Evolutionary conservation across 2,888 invertebrate genomes (phyloP).

Genomic region (Caenorhabditis becei): DNA sequence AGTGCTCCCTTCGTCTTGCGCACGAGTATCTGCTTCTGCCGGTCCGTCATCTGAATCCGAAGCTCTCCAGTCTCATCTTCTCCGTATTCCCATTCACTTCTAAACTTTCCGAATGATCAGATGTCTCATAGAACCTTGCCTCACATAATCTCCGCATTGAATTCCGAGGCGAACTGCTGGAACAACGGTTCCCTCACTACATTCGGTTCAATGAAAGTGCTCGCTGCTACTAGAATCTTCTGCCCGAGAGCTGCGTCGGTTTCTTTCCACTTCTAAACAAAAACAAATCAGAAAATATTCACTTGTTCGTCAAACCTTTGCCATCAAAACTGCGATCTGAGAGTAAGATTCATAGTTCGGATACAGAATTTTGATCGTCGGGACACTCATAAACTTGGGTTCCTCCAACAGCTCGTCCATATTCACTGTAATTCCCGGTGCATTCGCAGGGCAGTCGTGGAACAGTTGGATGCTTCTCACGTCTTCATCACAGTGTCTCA

Average conservation of each 20-base stretch:
- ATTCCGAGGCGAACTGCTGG: background rate
- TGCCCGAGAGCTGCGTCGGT: background rate
- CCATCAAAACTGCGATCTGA: background rate
- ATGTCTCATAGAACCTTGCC: background rate
- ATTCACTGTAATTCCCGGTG: background rate
- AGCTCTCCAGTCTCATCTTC: background rate
- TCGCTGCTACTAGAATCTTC: background rate
- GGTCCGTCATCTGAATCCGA: background rate
- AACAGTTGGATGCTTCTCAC: background rate
- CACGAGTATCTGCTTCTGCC: background rate
- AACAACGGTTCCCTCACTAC: background rate
- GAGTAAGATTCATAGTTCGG: background rate
- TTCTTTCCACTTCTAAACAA: background rate
- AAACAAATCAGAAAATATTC: too few relatives aligned
- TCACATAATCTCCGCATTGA: background rate
- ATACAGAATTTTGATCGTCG: background rate
- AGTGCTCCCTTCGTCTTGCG: background rate
- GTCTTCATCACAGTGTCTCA: background rate
- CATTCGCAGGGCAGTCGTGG: background rate
- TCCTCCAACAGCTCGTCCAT: background rate
- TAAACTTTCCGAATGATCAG: background rate
- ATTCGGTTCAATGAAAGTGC: background rate
- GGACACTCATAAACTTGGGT: background rate
- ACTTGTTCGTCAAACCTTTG: too few relatives aligned
- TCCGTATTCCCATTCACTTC: background rate